Conservation (phyloP, 2,797 vertebrate genomes). For the Acipenser transmontanus region DNA sequence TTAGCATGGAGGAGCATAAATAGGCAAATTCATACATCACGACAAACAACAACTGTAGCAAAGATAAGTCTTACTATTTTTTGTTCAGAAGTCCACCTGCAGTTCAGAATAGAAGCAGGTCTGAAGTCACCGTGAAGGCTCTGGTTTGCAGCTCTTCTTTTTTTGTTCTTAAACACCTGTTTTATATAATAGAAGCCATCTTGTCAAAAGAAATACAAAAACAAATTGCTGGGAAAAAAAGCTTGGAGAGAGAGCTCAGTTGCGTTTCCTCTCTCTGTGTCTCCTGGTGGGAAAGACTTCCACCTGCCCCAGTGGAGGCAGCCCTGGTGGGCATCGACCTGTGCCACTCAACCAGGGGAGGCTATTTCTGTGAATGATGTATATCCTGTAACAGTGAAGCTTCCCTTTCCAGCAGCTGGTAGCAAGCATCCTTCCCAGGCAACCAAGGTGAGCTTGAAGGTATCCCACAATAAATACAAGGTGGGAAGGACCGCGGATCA, state of each 20-base stretch:
- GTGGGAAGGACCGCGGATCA: conserved; percentile 16
- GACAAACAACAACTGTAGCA: too few relatives aligned
- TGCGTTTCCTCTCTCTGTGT: not conserved
- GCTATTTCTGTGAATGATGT: conserved; percentile 44
- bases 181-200: not conserved
- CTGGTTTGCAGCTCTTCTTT: not conserved
- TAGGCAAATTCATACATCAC: too few relatives aligned
- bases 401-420: conserved; percentile 49
- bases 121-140: too few relatives aligned
- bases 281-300: not conserved
- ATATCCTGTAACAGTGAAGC: conserved; percentile 48
- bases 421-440: conserved; percentile 36
- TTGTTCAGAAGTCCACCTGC: too few relatives aligned
- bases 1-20: too few relatives aligned
- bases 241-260: too few relatives aligned
- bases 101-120: too few relatives aligned
- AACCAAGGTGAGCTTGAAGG: conserved; percentile 63
- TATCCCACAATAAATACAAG: conserved; percentile 49
- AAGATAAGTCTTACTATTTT: too few relatives aligned
- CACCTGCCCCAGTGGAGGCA: not conserved
- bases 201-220: not conserved
- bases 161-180: not conserved
- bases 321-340: conserved; percentile 37
- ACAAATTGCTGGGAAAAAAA: not conserved
- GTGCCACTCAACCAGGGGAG: conserved; percentile 41